Conservation (phyloP, 2,797 vertebrate genomes). For the Silurus lanzhouensis region DNA sequence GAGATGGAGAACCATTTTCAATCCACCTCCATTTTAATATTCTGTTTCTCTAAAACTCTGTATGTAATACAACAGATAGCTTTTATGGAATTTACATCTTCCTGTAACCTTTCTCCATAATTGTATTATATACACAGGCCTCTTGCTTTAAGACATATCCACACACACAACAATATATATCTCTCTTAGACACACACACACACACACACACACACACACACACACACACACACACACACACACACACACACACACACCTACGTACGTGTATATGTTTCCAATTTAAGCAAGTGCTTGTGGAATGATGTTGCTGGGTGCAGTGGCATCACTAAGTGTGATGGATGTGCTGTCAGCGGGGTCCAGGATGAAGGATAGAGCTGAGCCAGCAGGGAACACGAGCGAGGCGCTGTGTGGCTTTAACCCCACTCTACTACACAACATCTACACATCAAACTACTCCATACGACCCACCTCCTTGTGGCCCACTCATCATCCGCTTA, state of each 20-base stretch:
- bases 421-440: constrained; percentile 39
- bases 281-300: constrained; percentile 54
- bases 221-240: constrained; percentile 29
- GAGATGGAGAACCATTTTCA: neutral
- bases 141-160: constrained; percentile 31
- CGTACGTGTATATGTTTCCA: constrained; percentile 12
- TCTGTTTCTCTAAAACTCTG: neutral
- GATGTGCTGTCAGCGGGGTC: constrained; percentile 72
- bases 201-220: constrained; percentile 49
- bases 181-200: constrained; percentile 10
- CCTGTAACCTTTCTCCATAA: constrained; percentile 37
- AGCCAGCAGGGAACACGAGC: constrained; percentile 61
- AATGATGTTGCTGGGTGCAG: constrained; percentile 59
- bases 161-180: neutral
- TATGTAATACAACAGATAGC: neutral
- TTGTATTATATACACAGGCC: constrained; percentile 22
- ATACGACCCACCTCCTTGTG: neutral
- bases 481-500: neutral
- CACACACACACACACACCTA: constrained; percentile 49
- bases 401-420: constrained; percentile 55
- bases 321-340: constrained; percentile 72
- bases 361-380: constrained; percentile 68
- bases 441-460: constrained; percentile 20
- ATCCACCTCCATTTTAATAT: neutral
- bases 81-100: constrained; percentile 37